phyloP scores from a whole-genome alignment of 1,140 invertebrate species.

The Hormaphis cornu region DNA sequence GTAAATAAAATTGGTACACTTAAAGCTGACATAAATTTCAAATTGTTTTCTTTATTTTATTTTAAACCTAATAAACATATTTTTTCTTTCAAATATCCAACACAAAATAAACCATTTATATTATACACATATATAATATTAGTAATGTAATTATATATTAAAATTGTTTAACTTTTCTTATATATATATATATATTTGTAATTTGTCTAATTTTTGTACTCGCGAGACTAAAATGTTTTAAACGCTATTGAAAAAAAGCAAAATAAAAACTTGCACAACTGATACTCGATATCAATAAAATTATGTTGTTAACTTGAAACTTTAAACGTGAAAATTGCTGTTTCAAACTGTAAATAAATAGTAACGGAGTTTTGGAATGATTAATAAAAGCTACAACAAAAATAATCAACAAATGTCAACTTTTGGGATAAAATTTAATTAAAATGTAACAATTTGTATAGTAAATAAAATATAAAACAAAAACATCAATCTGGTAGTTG shows the following conservation, averaged over 20 bases:
- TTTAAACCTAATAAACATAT: slow-evolving; percentile 17
- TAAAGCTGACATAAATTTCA: slow-evolving; percentile 15
- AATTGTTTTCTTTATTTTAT: slow-evolving; percentile 12
- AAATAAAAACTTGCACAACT: background rate
- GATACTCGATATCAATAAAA: background rate
- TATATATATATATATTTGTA: background rate
- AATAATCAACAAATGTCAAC: slow-evolving; percentile 25
- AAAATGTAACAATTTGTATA: slow-evolving; percentile 8
- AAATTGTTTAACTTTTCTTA: background rate
- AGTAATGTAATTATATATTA: slow-evolving; percentile 4
- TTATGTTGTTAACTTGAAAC: background rate
- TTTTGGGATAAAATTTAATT: slow-evolving; percentile 25
- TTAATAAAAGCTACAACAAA: slow-evolving; percentile 27
- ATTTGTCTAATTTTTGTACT: slow-evolving; percentile 19
- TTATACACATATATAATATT: slow-evolving; percentile 23
- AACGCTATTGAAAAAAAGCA: background rate
- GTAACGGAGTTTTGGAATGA: slow-evolving; percentile 26
- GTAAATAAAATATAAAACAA: slow-evolving; percentile 33
- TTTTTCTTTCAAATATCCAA: slow-evolving; percentile 6
- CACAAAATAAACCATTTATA: slow-evolving; percentile 25
- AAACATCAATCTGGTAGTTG: slow-evolving; percentile 25
- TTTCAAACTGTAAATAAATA: slow-evolving; percentile 1
- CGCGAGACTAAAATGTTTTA: background rate
- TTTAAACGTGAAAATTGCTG: background rate
- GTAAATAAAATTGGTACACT: slow-evolving; percentile 20